Conservation (phyloP, 2,888 invertebrate species). For the Abrostola triplasia region DNA sequence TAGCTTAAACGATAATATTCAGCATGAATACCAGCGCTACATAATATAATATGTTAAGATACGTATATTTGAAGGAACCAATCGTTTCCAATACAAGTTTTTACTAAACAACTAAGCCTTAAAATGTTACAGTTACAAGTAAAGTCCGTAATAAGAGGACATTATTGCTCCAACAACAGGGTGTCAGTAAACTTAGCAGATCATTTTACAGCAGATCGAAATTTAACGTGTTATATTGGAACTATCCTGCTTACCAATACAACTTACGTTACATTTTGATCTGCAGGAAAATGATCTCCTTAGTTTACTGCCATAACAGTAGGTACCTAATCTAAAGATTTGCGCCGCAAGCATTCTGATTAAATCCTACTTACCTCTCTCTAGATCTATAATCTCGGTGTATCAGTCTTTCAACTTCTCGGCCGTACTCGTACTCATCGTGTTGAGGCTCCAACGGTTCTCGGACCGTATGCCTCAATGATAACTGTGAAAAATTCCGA, state of each 20-base stretch:
- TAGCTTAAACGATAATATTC: no score
- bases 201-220: no score
- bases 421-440: slow-evolving; percentile 87
- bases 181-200: no score
- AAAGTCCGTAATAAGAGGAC: neutral
- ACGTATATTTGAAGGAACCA: no score
- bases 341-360: slow-evolving; percentile 2
- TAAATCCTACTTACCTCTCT: slow-evolving; percentile 81
- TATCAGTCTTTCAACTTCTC: slow-evolving; percentile 89
- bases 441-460: slow-evolving; percentile 88
- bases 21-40: no score
- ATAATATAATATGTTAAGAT: no score
- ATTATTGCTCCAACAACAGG: neutral
- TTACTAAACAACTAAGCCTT: neutral
- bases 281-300: no score
- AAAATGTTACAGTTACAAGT: neutral
- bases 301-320: no score
- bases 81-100: neutral
- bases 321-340: neutral
- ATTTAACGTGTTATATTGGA: no score
- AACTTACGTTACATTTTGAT: no score
- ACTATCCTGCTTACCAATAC: no score
- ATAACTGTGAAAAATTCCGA: slow-evolving; percentile 73
- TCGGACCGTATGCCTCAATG: slow-evolving; percentile 84
- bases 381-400: slow-evolving; percentile 89